Evolutionary conservation across 1,140 invertebrate genomes (phyloP).

Genomic region (Aplysia californica): DNA sequence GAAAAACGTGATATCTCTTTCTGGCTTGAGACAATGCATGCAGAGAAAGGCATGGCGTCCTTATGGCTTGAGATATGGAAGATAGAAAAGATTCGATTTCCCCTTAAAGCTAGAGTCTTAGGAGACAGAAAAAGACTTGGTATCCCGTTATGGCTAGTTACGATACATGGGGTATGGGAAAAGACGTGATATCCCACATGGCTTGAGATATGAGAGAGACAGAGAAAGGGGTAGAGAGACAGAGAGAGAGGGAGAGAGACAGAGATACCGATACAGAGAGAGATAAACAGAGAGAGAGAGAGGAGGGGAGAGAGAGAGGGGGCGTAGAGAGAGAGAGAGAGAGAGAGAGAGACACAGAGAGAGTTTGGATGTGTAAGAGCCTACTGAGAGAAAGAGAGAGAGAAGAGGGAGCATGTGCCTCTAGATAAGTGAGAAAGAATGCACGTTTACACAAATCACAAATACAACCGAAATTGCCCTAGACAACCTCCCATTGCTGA

Average conservation of each 20-base stretch:
- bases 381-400: neutral
- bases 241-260: neutral
- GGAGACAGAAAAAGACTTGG: neutral
- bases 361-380: neutral
- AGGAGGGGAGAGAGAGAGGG: neutral
- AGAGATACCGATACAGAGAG: neutral
- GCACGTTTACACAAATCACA: no score
- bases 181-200: neutral
- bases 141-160: neutral
- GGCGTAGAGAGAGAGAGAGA: no score
- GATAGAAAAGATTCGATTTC: neutral
- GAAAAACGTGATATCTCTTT: no score
- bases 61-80: neutral
- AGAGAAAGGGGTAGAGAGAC: neutral
- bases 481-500: no score
- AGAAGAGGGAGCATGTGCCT: neutral
- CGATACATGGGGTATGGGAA: neutral
- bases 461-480: no score
- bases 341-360: neutral
- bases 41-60: neutral
- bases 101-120: neutral
- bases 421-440: no score
- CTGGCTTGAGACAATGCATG: no score
- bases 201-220: neutral
- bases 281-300: neutral